phyloP scores from a whole-genome alignment of 2,888 invertebrate species.

The Dryobotodes eremita region DNA sequence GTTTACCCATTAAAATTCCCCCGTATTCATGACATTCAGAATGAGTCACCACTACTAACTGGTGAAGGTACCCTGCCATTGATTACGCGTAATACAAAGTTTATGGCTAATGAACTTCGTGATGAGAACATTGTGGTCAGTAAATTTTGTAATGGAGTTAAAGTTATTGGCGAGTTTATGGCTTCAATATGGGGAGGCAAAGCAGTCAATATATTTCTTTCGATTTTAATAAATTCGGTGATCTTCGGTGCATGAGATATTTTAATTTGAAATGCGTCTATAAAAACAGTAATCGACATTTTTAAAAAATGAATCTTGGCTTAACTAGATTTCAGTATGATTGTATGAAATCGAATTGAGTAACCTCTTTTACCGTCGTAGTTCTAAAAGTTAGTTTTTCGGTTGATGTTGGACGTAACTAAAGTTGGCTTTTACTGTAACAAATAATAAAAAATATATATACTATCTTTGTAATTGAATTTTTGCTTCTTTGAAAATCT shows the following conservation, averaged over 20 bases:
- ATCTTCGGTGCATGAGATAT: not conserved
- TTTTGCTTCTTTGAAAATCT: not conserved
- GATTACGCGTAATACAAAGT: slow-evolving; percentile 63
- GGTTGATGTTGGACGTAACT: not conserved
- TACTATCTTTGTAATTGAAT: too few relatives aligned
- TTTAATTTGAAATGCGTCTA: not conserved
- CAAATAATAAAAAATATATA: too few relatives aligned
- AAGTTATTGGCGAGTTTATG: slow-evolving; percentile 39
- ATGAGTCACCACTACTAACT: slow-evolving; percentile 70
- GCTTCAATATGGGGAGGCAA: slow-evolving; percentile 26
- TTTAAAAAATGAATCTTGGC: not conserved
- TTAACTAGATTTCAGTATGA: not conserved
- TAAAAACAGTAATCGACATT: not conserved
- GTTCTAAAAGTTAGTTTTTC: too few relatives aligned
- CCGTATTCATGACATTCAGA: slow-evolving; percentile 64
- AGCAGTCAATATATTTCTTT: slow-evolving; percentile 12
- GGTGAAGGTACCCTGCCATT: slow-evolving; percentile 60
- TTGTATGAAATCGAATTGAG: too few relatives aligned
- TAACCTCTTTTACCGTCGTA: too few relatives aligned
- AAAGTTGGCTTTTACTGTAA: too few relatives aligned
- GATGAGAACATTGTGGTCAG: slow-evolving; percentile 39
- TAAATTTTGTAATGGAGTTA: slow-evolving; percentile 46
- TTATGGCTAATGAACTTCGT: slow-evolving; percentile 69
- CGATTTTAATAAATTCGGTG: not conserved
- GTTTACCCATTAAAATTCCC: slow-evolving; percentile 67